Base-by-base conservation (phyloP, 35 echinoderm and acorn worm species). In the Ptychodera flava region DNA sequence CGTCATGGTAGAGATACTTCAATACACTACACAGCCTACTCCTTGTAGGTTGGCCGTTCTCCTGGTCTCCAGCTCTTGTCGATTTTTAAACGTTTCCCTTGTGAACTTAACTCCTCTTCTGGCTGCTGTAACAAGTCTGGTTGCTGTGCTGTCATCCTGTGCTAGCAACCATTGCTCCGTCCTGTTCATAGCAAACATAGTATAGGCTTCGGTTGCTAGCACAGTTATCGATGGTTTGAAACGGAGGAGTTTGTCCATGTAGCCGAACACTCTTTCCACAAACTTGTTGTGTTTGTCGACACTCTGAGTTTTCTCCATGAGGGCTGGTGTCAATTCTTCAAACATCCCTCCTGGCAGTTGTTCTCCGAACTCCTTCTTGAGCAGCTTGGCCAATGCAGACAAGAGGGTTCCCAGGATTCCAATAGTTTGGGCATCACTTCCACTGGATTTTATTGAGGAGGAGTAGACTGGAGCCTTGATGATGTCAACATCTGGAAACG, bases 201-300 rank as follows among this genome's bases (percentile, higher is more conserved):
- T n/a, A n/a, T n/a, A n/a, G n/a, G n/a, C n/a, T n/a, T n/a, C n/a
- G n/a, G n/a, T n/a, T n/a, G n/a, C n/a, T n/a, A n/a, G n/a, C n/a
- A 85, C 77, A 28, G 45, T 85, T 29, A 90, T 90, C 35, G 85
- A 84, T 37, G 77, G 89, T 83, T 37, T 80, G 80, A 85, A 86
- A 38, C 85, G 1, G 31, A 91, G 84, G 37, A 91, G 16, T 76
- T 91, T 36, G 64, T 82, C 84, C 81, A 81, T 86, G 31, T 92
- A 86, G 22, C 81, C 91, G 78, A 91, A 91, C 1, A 91, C 82
- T 1, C 78, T 91, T 30, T 91, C 85, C 29, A 84, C 86, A 33
- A 76, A 87, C 33, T 91, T 91, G 76, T 86, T 91, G 76, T 91
- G 90, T 38, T 91, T 91, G n/a, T n/a, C n/a, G n/a, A n/a, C n/a